These are phyloP conservation scores for Rhinichthys osculus DNA, from an alignment of 2,797 vertebrate genomes.

Conservation along the genomic window DNA sequence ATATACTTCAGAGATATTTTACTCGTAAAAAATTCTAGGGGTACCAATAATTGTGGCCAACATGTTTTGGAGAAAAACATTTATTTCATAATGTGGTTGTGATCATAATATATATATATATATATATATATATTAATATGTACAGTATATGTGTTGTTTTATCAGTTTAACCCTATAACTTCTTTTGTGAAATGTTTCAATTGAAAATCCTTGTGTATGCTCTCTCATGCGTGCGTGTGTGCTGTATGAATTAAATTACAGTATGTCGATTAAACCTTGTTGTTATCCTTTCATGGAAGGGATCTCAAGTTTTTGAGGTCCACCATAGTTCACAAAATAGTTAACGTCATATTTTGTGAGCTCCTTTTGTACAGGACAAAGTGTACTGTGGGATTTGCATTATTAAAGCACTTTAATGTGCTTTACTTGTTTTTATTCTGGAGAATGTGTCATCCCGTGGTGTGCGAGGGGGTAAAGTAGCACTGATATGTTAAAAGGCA, in stretches of 20 bases:
- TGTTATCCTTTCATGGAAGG: not conserved
- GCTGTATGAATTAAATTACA: not conserved
- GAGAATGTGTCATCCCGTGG: conserved; percentile 76
- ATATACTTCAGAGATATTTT: no score
- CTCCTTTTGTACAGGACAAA: conserved; percentile 65
- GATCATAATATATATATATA: no score
- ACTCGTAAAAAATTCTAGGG: no score
- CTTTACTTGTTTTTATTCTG: conserved; percentile 78
- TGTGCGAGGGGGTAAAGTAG: conserved; percentile 66
- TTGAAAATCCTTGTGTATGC: no score
- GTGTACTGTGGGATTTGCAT: conserved; percentile 75
- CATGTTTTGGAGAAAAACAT: no score
- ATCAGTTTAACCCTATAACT: no score
- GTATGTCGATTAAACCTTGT: conserved; percentile 4
- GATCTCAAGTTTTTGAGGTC: not conserved
- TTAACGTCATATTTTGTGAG: conserved; percentile 23
- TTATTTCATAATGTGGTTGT: no score
- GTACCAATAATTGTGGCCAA: no score
- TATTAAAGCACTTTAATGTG: conserved; percentile 80
- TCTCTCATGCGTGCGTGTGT: not conserved
- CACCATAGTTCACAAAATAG: not conserved
- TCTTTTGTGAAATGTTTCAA: no score
- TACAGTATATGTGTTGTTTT: no score
- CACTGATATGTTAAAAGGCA: conserved; percentile 72
- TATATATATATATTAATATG: no score